phyloP scores from a whole-genome alignment of 2,113 vertebrate species.

The Ameiurus melas region DNA sequence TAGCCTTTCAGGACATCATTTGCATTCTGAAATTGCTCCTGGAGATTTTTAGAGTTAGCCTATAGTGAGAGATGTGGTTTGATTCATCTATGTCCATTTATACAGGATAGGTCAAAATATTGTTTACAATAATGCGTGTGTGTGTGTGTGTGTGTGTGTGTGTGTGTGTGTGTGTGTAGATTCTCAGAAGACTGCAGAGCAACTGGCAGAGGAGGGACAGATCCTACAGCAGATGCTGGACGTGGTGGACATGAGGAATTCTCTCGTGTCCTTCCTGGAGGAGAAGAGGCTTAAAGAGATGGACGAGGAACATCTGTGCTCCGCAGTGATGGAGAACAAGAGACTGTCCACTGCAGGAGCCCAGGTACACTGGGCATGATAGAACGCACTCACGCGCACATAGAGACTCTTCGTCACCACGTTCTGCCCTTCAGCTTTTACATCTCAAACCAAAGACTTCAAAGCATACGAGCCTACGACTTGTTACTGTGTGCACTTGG shows the following conservation, averaged over 20 bases:
- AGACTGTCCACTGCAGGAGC: constrained; percentile 63
- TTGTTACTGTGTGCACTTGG: constrained; percentile 34
- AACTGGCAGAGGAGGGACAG: constrained; percentile 72
- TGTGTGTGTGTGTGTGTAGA: constrained; percentile 65
- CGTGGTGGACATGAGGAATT: constrained; percentile 85
- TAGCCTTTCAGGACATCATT: not conserved
- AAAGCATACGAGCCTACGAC: not conserved
- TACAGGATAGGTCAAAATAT: not conserved
- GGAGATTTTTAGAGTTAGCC: not conserved
- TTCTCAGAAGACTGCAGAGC: constrained; percentile 72
- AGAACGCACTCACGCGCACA: not conserved
- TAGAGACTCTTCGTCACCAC: not conserved
- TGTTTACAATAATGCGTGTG: not conserved
- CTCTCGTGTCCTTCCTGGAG: constrained; percentile 84
- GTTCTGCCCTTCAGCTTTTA: constrained; percentile 23
- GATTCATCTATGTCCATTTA: not conserved
- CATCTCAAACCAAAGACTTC: constrained; percentile 40
- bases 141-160: constrained; percentile 19
- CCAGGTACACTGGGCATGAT: constrained; percentile 73
- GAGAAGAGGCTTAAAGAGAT: constrained; percentile 85
- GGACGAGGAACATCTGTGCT: constrained; percentile 64
- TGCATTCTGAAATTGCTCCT: not conserved
- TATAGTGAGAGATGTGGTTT: not conserved
- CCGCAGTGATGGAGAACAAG: constrained; percentile 69
- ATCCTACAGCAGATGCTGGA: constrained; percentile 80